Evolutionary conservation across 1,140 invertebrate genomes (phyloP), one percentile per base, ranked within the genome.

Genomic region (Neuroterus valhalla): DNA sequence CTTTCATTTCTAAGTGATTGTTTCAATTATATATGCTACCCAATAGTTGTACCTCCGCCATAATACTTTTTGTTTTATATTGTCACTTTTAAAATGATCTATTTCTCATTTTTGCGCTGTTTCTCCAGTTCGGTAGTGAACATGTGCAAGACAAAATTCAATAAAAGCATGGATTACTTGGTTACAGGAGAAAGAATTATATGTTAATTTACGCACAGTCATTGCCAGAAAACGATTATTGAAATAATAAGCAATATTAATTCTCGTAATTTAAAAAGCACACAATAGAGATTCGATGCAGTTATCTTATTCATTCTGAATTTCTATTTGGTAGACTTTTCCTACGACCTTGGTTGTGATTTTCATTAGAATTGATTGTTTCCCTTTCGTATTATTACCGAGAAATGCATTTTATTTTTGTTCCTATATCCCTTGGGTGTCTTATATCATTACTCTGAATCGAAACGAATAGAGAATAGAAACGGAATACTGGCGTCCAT

Each of bases 401-500:
- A n/a, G 38, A 42, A 42, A 38, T 14, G 14, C 6, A 14, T 15
- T 68, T 15, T 38, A 38, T 14, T 42, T 38, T 42, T 38, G 38
- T 68, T 1, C n/a, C 10, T 12, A 15, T 38, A 15, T 31, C 10
- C 15, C 15, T 15, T 42, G 14, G 14, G 38, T 6, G 26, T 62
- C 11, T 62, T 62, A 62, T 62, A 17, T 48, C 46, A 8, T 55
- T 55, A 55, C 21, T 23, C 12, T 55, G 14, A 14, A 23, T 19
- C 19, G 23, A 26, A 55, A 19, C 23, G 48, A 55, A 12, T 14
- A 55, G 23, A 23, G 10, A 23, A 55, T 21, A 66, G 23, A 43
- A 74, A 68, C 68, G 31, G 70, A 78, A 62, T 68, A 71, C 21
- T 77, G 77, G 72, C 45, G 81, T 19, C 72, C 70, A 73, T 23